phyloP scores from a whole-genome alignment of 2,888 invertebrate genomes.

The Cosmia trapezina region DNA sequence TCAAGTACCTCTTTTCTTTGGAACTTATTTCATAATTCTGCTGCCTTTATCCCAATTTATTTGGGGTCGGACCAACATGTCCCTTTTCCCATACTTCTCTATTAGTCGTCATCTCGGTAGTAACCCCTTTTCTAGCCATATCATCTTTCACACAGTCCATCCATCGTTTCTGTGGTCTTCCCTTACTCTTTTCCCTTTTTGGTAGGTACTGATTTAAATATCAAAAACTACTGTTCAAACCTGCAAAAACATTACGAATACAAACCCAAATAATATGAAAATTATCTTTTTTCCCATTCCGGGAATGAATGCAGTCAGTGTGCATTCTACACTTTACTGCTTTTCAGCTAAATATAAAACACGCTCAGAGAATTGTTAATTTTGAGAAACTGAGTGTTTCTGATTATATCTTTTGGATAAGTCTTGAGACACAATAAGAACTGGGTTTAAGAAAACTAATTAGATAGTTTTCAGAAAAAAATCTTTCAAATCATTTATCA shows the following conservation, averaged over 20 bases:
- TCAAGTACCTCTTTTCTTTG: no score
- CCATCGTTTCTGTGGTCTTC: no score
- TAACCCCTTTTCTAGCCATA: no score
- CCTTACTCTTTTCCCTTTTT: no score
- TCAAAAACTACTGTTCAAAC: not conserved
- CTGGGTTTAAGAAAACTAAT: not conserved
- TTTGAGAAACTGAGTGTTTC: constrained; percentile 83
- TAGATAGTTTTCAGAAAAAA: no score
- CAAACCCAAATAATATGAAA: constrained; percentile 17
- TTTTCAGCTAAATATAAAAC: constrained; percentile 83
- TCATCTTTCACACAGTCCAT: no score
- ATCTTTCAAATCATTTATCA: no score
- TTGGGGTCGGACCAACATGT: no score
- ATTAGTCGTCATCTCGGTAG: no score
- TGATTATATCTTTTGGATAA: constrained; percentile 81
- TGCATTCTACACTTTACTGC: constrained; percentile 78
- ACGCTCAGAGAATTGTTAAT: constrained; percentile 87
- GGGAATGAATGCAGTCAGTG: constrained; percentile 70
- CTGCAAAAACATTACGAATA: not conserved
- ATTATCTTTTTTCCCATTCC: constrained; percentile 49
- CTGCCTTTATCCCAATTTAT: no score
- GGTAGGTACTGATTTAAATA: not conserved
- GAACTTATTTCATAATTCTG: no score
- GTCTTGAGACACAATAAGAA: constrained; percentile 68
- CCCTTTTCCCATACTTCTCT: no score